A percentile compares a stretch with the other conserved stretches of the same genome.
These are phyloP conservation scores for Galleria mellonella DNA, from an alignment of 1,140 invertebrate genomes.

Conservation along the genomic window DNA sequence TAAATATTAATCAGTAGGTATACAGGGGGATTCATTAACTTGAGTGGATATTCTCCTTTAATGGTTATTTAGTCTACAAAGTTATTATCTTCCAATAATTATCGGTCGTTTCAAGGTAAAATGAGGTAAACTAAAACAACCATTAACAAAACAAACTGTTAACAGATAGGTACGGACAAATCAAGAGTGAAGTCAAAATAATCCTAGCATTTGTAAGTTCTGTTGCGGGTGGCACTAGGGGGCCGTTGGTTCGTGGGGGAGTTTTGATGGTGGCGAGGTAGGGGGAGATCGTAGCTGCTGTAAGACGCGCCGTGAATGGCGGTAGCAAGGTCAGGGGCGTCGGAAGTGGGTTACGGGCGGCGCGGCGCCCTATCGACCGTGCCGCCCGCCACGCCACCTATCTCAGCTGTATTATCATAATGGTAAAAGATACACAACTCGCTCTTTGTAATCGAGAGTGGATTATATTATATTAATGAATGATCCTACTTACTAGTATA, in stretches of 20 bases:
- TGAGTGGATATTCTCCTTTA: no score
- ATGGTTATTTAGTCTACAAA: no score
- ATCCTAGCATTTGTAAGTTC: slow-evolving; percentile 22
- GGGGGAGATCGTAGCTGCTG: slow-evolving; percentile 18
- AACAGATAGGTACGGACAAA: slow-evolving; percentile 4
- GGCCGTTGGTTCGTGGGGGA: slow-evolving; percentile 6
- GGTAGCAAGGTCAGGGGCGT: slow-evolving; percentile 66
- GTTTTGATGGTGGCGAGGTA: slow-evolving; percentile 11
- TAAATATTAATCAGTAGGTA: no score
- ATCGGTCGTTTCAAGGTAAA: no score
- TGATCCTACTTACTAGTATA: no score
- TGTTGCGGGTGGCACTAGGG: not conserved
- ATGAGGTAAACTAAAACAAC: no score
- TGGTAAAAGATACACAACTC: slow-evolving; percentile 3
- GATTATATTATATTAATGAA: no score
- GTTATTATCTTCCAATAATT: no score
- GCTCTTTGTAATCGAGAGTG: no score
- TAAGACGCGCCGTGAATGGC: slow-evolving; percentile 64
- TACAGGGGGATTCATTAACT: no score
- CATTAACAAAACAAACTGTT: no score
- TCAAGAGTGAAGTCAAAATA: slow-evolving; percentile 22
- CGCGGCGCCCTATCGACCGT: slow-evolving; percentile 51
- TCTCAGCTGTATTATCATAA: slow-evolving; percentile 2
- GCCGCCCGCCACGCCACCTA: slow-evolving; percentile 16
- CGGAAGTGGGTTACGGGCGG: slow-evolving; percentile 70